phyloP scores from a whole-genome alignment of 2,797 vertebrate genomes.

The Hemitrygon akajei region DNA sequence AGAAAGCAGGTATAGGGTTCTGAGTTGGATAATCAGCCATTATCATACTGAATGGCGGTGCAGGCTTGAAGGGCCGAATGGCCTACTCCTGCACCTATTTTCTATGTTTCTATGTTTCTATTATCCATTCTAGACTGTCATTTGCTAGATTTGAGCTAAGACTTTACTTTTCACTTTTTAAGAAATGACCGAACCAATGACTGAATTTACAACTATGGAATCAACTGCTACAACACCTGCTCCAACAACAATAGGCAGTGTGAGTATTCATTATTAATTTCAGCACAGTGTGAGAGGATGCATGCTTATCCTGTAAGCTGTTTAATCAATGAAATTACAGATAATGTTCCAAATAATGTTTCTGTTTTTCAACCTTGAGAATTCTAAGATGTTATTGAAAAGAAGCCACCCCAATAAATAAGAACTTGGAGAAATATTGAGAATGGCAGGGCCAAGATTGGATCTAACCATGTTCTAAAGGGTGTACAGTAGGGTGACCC shows the following conservation, averaged over 20 bases:
- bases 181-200: neutral
- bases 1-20: too few relatives aligned
- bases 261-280: neutral
- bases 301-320: neutral
- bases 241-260: slow-evolving; percentile 3
- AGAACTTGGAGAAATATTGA: neutral
- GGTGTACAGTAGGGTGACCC: too few relatives aligned
- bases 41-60: too few relatives aligned
- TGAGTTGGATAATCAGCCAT: too few relatives aligned
- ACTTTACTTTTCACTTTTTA: neutral
- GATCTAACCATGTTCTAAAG: too few relatives aligned
- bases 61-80: too few relatives aligned
- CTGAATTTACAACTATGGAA: neutral
- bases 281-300: neutral
- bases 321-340: neutral
- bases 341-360: neutral
- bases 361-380: neutral
- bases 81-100: too few relatives aligned
- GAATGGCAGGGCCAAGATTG: too few relatives aligned
- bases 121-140: neutral
- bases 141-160: neutral
- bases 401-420: neutral
- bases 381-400: neutral
- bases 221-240: neutral
- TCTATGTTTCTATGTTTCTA: too few relatives aligned